phyloP scores from a whole-genome alignment of 2,113 vertebrate species.

The Fregata magnificens region DNA sequence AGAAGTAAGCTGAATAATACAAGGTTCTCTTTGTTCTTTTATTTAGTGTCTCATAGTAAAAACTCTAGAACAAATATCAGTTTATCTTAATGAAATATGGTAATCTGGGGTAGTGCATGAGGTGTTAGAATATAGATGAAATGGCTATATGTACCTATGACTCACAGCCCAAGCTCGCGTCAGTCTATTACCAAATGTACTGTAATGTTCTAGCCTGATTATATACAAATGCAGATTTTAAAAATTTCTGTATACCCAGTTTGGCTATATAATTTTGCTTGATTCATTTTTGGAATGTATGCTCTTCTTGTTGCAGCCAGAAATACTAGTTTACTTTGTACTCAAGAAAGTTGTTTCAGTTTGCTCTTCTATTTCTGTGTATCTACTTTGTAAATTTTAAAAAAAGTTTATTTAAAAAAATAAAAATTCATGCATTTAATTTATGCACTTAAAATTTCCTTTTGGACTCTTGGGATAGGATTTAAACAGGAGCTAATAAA shows the following conservation, averaged over 20 bases:
- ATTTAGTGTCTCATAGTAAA: slow-evolving; percentile 48
- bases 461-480: background rate
- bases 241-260: background rate
- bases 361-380: background rate
- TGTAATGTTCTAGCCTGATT: background rate
- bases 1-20: background rate
- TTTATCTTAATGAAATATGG: slow-evolving; percentile 9
- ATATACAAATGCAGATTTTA: background rate
- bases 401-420: background rate
- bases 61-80: background rate
- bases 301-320: background rate
- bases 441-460: background rate
- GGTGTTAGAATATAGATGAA: background rate
- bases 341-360: background rate
- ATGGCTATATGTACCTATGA: background rate
- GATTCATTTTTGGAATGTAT: background rate
- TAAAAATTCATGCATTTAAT: too few species aligned
- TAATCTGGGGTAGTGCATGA: background rate
- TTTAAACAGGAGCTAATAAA: background rate
- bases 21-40: background rate
- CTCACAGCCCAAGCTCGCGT: background rate
- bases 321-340: background rate
- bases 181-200: background rate
- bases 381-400: background rate
- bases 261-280: background rate